phyloP scores from a whole-genome alignment of 2,797 vertebrate species.

The Pteronotus mesoamericanus region DNA sequence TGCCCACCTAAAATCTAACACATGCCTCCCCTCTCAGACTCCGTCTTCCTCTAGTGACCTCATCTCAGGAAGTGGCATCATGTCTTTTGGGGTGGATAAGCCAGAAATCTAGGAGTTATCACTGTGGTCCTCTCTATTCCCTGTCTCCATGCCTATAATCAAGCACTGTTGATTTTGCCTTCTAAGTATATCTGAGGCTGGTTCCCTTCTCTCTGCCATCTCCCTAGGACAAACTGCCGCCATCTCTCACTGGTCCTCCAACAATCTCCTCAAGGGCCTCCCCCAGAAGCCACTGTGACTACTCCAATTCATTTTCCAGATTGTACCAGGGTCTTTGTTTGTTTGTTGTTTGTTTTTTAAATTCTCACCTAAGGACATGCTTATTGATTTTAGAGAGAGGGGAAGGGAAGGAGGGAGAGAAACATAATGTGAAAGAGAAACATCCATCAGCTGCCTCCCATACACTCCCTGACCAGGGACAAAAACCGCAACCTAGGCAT shows the following conservation, averaged over 20 bases:
- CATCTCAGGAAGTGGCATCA: not conserved
- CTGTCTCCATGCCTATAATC: not conserved
- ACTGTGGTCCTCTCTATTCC: rapidly evolving
- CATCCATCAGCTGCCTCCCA: not conserved
- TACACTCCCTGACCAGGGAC: too few species aligned
- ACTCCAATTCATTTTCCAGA: not conserved
- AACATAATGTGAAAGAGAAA: not conserved
- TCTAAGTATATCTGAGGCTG: not conserved
- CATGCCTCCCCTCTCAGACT: too few species aligned
- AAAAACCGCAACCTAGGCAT: not conserved
- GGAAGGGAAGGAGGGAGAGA: not conserved
- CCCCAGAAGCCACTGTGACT: not conserved
- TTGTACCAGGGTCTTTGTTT: not conserved
- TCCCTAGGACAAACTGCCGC: not conserved
- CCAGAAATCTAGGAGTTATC: not conserved
- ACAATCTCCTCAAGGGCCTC: not conserved
- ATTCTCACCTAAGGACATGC: not conserved
- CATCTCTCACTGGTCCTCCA: not conserved
- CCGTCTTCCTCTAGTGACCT: not conserved
- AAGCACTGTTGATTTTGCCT: too few species aligned
- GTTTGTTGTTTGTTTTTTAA: not conserved
- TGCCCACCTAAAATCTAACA: not conserved
- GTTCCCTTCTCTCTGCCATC: not conserved
- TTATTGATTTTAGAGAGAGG: not conserved
- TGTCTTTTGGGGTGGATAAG: not conserved